phyloP scores from a whole-genome alignment of 2,888 invertebrate genomes.

The Asteroscopus sphinx region DNA sequence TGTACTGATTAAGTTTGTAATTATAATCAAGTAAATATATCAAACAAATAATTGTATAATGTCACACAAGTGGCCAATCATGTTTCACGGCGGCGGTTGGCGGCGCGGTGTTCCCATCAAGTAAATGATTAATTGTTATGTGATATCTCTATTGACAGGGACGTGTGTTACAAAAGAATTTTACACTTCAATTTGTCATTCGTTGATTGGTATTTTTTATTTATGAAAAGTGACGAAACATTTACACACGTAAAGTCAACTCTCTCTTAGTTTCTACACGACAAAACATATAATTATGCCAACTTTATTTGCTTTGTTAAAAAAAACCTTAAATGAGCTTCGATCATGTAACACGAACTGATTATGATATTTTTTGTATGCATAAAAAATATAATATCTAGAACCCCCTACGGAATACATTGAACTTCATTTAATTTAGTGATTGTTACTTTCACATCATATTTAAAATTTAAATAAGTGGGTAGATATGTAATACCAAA shows the following conservation, averaged over 20 bases:
- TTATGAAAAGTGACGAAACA: conserved; percentile 54
- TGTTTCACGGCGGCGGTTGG: conserved; percentile 2
- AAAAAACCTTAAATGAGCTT: conserved; percentile 12
- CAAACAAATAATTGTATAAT: background rate
- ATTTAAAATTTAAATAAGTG: too few relatives aligned
- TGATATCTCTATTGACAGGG: conserved; percentile 46
- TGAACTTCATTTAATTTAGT: too few relatives aligned
- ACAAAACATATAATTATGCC: conserved; percentile 46
- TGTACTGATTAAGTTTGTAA: too few relatives aligned
- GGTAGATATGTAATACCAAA: too few relatives aligned
- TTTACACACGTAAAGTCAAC: conserved; percentile 50
- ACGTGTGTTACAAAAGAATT: conserved; percentile 45
- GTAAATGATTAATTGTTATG: conserved; percentile 45
- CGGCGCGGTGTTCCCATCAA: conserved; percentile 24
- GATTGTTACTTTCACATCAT: too few relatives aligned
- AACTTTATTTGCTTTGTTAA: conserved; percentile 46
- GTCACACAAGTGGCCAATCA: conserved; percentile 8
- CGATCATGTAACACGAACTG: background rate
- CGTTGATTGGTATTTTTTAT: conserved; percentile 48
- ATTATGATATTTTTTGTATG: background rate
- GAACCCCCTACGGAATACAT: too few relatives aligned
- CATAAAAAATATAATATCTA: background rate
- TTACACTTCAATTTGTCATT: conserved; percentile 54
- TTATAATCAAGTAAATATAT: conserved; percentile 9
- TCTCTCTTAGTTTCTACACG: conserved; percentile 62